Base-by-base conservation (phyloP, 1,140 invertebrate species). In the Calephelis virginiensis region DNA sequence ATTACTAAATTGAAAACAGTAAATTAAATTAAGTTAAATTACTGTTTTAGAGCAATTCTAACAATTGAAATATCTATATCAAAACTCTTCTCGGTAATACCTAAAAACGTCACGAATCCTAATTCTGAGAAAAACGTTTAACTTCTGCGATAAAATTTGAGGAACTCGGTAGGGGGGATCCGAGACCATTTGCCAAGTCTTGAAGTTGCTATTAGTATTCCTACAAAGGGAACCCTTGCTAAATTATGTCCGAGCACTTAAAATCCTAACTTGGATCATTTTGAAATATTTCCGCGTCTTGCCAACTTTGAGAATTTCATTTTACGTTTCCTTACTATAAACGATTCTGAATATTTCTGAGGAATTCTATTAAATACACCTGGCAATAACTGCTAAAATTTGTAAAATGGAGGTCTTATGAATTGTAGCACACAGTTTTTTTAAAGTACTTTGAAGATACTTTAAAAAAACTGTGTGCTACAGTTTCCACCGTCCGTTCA, bases 191-290 rank as follows among this genome's bases (percentile, higher is more conserved):
- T 12, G 17, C 53, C 53, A 28, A 37, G 17, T 56, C 53, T 28
- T 56, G 37, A 56, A 56, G 53, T 56, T 56, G 14, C 53, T 56
- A 56, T 56, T 56, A 56, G 53, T 56, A 56, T 56, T 56, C 53
- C 37, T 56, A 56, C 53, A 56, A 56, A 56, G 53, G 53, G 53
- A 37, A n/a, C 53, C 53, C 53, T 56, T 56, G 28, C 14, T 28
- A 56, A 56, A 56, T 56, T 56, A 56, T 56, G 53, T 56, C 53
- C 28, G 28, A 56, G 53, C 53, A 56, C 53, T 56, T 56, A 56
- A 56, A 56, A 56, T 56, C 53, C 53, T 56, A 56, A 56, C 53
- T 56, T 56, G 53, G 53, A 56, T 56, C 53, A 56, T 56, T 56
- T 56, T 11, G 53, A 56, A 56, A 56, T 56, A 56, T 56, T 14